phyloP scores from a whole-genome alignment of 2,797 vertebrate genomes.

The Rallus crepitans region DNA sequence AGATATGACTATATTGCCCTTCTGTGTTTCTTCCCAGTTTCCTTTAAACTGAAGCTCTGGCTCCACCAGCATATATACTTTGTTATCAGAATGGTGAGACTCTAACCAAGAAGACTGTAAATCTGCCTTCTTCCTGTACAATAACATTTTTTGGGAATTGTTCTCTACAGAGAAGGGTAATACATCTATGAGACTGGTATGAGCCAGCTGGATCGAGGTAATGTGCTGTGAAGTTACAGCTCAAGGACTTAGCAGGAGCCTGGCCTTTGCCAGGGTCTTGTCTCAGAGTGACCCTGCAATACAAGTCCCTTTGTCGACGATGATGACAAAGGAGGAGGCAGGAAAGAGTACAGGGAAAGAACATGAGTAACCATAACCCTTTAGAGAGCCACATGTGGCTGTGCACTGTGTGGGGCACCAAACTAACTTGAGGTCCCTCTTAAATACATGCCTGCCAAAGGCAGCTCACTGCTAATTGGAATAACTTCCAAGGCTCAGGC shows the following conservation, averaged over 20 bases:
- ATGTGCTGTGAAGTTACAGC: neutral
- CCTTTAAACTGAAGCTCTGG: neutral
- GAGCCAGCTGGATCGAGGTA: neutral
- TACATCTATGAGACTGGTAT: neutral
- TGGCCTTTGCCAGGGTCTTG: neutral
- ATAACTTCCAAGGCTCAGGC: neutral
- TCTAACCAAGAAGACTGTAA: neutral
- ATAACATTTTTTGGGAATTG: neutral
- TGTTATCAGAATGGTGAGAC: neutral
- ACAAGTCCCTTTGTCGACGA: neutral
- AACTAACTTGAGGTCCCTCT: accelerated
- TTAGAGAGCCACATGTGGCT: accelerated
- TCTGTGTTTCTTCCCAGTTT: neutral
- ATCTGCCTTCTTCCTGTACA: neutral
- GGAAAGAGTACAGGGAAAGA: neutral
- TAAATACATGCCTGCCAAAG: neutral
- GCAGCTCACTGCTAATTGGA: neutral
- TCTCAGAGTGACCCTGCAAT: neutral
- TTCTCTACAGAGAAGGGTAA: neutral
- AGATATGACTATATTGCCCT: neutral
- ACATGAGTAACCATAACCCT: accelerated
- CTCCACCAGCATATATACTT: neutral
- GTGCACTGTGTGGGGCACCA: neutral
- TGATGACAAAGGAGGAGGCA: neutral
- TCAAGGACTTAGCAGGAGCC: neutral